A percentile compares a stretch with the other conserved stretches of the same genome.
These are phyloP conservation scores for Xenus cinereus DNA, from an alignment of 2,113 vertebrate genomes.

Conservation along the genomic window DNA sequence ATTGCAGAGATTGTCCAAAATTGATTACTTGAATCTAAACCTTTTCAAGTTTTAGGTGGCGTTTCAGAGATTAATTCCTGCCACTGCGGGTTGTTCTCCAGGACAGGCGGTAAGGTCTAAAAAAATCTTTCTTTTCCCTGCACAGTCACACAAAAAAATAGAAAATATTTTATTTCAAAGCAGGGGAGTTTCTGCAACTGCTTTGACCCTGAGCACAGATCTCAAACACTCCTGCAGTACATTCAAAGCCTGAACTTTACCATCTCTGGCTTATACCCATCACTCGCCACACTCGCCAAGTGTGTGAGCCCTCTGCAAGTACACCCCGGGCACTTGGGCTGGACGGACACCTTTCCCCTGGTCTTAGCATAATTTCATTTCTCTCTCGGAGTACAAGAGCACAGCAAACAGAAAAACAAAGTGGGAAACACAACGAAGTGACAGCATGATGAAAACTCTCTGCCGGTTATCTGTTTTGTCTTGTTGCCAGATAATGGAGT, in stretches of 20 bases:
- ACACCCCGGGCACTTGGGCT: neutral
- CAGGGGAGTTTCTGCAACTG: neutral
- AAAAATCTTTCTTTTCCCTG: neutral
- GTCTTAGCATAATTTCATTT: constrained; percentile 61
- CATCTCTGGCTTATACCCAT: neutral
- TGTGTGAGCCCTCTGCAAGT: neutral
- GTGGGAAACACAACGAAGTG: constrained; percentile 56
- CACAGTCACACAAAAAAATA: neutral
- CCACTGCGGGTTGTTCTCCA: neutral
- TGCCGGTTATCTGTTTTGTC: constrained; percentile 67
- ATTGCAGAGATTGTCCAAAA: neutral
- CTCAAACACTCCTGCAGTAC: neutral
- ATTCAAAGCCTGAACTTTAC: neutral
- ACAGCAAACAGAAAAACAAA: constrained; percentile 41
- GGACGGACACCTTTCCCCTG: neutral
- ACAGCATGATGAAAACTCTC: constrained; percentile 72
- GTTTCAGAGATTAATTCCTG: neutral
- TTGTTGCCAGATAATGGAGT: constrained; percentile 61
- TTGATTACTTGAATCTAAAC: neutral
- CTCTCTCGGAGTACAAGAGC: constrained; percentile 29
- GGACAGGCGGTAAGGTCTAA: neutral
- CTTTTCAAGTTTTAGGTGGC: neutral
- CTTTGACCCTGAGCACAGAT: neutral
- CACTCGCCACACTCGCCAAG: accelerated
- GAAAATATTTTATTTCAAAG: neutral